Evolutionary conservation across 2,888 invertebrate species (phyloP), one percentile per base, ranked within the genome.

Genomic region (Caenorhabditis sp.): DNA sequence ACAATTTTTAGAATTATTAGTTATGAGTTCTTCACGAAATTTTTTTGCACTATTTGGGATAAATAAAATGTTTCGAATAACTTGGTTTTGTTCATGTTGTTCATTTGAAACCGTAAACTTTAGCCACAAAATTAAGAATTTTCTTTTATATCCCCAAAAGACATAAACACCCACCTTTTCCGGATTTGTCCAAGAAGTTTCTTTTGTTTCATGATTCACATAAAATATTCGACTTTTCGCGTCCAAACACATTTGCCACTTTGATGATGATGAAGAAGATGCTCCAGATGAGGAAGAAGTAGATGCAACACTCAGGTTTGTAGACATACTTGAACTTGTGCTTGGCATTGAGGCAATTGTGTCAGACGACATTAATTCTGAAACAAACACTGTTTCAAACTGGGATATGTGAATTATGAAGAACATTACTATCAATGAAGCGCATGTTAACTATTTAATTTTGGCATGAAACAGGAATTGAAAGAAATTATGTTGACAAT

Each of bases 161-260:
- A n/a, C n/a, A n/a, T n/a, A n/a, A n/a, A n/a, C n/a, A n/a, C n/a
- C 10, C 31, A 56, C 56, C 31, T 59, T 59, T 31, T 59, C 86
- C 80, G 65, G 88, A 78, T 94, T 90, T 86, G 93, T 93, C 97
- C 97, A 97, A 31, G 96, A 95, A 1, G 97, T 97, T 5, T 94
- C 95, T 43, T 96, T 91, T 85, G 95, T 95, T n/a, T 93, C 92
- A 88, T 97, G 97, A 90, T 97, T 97, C 70, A 97, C 95, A 89
- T 97, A 97, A 89, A 97, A 97, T 67, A 96, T 93, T 49, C 97
- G 92, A 0, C 97, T 97, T 88, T 96, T 95, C 83, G 94, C 94
- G 89, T 97, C 97, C 90, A 96, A 94, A 69, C 97, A 92, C 0
- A 96, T 95, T 90, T 97, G 97, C 97, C 97, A 97, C 27, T 95